Conservation (phyloP, 1,140 invertebrate genomes). For the Drosophila burlai region DNA sequence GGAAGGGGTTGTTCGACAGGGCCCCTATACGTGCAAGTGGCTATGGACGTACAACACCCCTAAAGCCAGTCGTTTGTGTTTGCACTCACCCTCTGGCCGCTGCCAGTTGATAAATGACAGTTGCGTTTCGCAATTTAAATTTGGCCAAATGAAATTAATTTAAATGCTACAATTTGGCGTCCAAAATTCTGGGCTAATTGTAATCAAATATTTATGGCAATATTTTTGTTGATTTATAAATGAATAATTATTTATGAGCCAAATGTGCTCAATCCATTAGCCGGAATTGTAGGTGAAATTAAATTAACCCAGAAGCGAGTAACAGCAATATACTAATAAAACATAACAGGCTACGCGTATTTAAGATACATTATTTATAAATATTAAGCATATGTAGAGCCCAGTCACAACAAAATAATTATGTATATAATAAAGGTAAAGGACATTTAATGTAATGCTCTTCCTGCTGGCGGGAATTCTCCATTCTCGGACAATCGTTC, state of each 20-base stretch:
- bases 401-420: neutral
- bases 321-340: too few relatives aligned
- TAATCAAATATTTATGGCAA: conserved; percentile 42
- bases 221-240: conserved; percentile 37
- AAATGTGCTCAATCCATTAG: conserved; percentile 16
- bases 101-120: conserved; percentile 47
- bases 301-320: conserved; percentile 6
- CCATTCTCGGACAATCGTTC: neutral
- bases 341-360: neutral
- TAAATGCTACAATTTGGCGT: conserved; percentile 18
- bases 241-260: conserved; percentile 30
- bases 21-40: conserved; percentile 54
- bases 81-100: conserved; percentile 1
- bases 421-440: neutral
- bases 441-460: neutral
- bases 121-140: conserved; percentile 52
- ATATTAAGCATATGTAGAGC: neutral
- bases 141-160: conserved; percentile 66
- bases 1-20: conserved; percentile 8
- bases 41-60: conserved; percentile 12
- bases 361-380: neutral
- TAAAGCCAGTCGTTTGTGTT: too few relatives aligned
- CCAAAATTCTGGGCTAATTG: conserved; percentile 22
- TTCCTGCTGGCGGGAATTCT: too few relatives aligned
- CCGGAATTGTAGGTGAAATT: conserved; percentile 8